These are phyloP conservation scores for Neelides folsomi DNA, from an alignment of 2,888 invertebrate genomes.

Conservation along the genomic window DNA sequence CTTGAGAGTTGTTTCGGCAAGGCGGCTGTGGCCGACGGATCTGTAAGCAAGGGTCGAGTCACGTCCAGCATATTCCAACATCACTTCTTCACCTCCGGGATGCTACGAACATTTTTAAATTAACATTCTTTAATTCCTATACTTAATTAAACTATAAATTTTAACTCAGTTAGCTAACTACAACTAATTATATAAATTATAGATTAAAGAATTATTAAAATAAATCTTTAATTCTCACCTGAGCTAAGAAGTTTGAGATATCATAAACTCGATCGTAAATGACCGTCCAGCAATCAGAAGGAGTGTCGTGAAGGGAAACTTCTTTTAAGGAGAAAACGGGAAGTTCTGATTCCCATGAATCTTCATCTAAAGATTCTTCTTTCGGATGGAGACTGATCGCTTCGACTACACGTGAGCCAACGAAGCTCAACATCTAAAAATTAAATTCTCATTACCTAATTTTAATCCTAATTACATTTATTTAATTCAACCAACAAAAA, in stretches of 20 bases:
- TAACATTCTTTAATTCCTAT: too few species aligned
- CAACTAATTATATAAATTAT: background rate
- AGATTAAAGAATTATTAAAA: background rate
- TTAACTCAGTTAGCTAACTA: background rate
- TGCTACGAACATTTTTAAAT: slow-evolving; percentile 43
- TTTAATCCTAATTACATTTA: too few species aligned
- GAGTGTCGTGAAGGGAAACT: slow-evolving; percentile 59
- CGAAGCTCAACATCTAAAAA: too few species aligned
- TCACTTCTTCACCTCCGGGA: slow-evolving; percentile 68
- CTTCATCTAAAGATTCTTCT: too few species aligned
- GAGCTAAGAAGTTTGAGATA: slow-evolving; percentile 57
- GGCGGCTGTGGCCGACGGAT: slow-evolving; percentile 60
- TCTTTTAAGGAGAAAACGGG: slow-evolving; percentile 46
- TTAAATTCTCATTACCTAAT: too few species aligned
- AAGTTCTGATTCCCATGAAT: slow-evolving; percentile 8
- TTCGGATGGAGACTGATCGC: too few species aligned
- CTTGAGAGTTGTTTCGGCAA: slow-evolving; percentile 51
- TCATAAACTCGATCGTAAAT: slow-evolving; percentile 76
- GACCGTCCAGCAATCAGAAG: slow-evolving; percentile 69
- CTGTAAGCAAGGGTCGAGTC: slow-evolving; percentile 73
- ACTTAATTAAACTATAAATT: background rate
- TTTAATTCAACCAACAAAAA: too few species aligned
- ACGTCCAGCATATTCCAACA: slow-evolving; percentile 69
- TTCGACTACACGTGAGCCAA: too few species aligned
- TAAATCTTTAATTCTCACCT: slow-evolving; percentile 39